phyloP scores from a whole-genome alignment of 2,113 vertebrate species.

The Pristiophorus japonicus region DNA sequence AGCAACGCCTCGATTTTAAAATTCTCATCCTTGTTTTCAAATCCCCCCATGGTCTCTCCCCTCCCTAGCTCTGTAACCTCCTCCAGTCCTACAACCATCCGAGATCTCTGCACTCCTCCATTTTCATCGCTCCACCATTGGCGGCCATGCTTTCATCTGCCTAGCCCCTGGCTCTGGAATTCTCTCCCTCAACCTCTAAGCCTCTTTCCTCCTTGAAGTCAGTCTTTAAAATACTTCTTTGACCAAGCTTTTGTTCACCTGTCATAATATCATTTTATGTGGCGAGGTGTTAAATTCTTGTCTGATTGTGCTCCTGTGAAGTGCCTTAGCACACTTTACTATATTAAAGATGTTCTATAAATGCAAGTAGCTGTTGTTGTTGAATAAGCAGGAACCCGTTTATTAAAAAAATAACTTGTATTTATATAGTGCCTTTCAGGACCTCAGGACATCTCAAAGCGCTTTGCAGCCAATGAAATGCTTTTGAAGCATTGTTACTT shows the following conservation, averaged over 20 bases:
- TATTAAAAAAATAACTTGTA: not conserved
- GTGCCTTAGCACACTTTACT: not conserved
- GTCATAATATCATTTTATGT: not conserved
- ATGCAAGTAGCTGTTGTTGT: too few relatives aligned
- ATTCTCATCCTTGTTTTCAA: not conserved
- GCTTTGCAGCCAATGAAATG: not conserved
- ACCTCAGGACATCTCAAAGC: not conserved
- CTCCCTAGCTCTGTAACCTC: not conserved
- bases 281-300: not conserved
- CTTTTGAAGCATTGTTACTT: not conserved
- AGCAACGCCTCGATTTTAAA: not conserved
- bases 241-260: not conserved
- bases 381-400: not conserved
- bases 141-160: not conserved
- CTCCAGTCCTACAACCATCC: not conserved
- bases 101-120: not conserved
- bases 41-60: not conserved
- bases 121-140: not conserved
- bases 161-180: not conserved
- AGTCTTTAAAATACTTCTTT: not conserved
- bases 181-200: not conserved
- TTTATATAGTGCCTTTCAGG: not conserved
- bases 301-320: not conserved
- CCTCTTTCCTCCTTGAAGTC: not conserved
- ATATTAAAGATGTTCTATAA: not conserved